Evolutionary conservation across 2,797 vertebrate genomes (phyloP).

Genomic region (Scolopax bukidnonensis): DNA sequence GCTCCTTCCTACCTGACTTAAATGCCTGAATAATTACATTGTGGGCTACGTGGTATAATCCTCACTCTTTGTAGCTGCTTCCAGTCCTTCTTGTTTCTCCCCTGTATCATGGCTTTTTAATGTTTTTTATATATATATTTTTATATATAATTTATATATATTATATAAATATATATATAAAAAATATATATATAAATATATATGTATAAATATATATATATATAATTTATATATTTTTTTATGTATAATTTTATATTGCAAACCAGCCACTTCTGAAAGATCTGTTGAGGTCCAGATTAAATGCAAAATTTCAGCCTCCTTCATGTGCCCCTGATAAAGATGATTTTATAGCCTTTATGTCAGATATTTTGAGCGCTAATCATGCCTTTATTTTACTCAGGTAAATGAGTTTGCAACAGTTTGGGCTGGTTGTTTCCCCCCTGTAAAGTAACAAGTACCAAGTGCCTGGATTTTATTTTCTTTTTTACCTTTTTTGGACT

Average conservation of each 20-base stretch:
- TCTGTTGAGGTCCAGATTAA: neutral
- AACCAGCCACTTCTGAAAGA: neutral
- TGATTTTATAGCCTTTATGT: neutral
- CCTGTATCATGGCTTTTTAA: neutral
- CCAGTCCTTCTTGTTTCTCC: neutral
- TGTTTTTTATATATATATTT: too few relatives aligned
- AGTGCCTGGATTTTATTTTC: constrained; percentile 15
- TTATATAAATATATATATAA: too few relatives aligned
- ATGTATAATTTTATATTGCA: constrained; percentile 6
- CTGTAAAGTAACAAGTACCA: neutral
- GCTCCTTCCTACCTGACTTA: neutral
- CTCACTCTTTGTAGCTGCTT: neutral
- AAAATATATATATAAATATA: too few relatives aligned
- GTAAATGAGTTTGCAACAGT: neutral
- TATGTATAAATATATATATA: too few relatives aligned
- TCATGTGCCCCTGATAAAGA: neutral
- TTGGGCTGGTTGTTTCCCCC: fast-evolving
- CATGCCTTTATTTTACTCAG: neutral
- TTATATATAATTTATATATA: too few relatives aligned
- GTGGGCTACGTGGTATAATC: neutral
- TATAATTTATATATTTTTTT: too few relatives aligned
- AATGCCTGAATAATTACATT: neutral
- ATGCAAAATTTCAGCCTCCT: neutral
- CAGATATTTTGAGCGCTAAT: neutral
- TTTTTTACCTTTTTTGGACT: neutral